Percentiles rank a stretch among this genome's conserved stretches.
Conservation (phyloP, 2,888 invertebrate genomes). For the Andrena chrysosceles region DNA sequence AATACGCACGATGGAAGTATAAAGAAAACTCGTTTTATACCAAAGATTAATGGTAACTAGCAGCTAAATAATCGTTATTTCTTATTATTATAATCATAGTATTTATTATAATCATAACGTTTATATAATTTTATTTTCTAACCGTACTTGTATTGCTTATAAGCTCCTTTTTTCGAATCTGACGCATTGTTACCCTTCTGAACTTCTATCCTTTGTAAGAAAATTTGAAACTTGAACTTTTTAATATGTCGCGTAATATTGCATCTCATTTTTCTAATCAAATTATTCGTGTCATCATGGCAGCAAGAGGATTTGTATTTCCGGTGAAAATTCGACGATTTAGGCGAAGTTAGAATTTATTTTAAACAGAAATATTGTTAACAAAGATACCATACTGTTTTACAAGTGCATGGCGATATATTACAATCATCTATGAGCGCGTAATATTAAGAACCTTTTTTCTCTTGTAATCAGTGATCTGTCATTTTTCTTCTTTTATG, state of each 20-base stretch:
- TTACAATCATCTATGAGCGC: slow-evolving; percentile 32
- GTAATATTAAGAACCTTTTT: slow-evolving; percentile 24
- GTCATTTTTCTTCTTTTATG: slow-evolving; percentile 22
- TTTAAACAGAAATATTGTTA: slow-evolving; percentile 16
- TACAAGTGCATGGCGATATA: slow-evolving; percentile 36
- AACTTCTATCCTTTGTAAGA: slow-evolving; percentile 6
- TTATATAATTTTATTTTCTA: slow-evolving; percentile 56
- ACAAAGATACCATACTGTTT: slow-evolving; percentile 27
- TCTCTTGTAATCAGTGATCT: slow-evolving; percentile 24
- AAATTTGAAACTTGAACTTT: background rate
- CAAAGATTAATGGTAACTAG: slow-evolving; percentile 31
- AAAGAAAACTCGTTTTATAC: slow-evolving; percentile 33
- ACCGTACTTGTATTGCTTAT: background rate
- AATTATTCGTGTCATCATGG: background rate
- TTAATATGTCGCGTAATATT: slow-evolving; percentile 1
- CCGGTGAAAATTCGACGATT: background rate
- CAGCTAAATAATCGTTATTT: slow-evolving; percentile 17
- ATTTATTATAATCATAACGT: slow-evolving; percentile 37
- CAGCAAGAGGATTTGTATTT: background rate
- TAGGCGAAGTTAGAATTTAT: slow-evolving; percentile 31
- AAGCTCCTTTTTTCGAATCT: slow-evolving; percentile 10
- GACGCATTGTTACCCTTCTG: background rate
- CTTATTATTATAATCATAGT: slow-evolving; percentile 26
- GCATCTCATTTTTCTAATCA: slow-evolving; percentile 5
- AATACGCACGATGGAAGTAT: background rate